Percentiles rank a stretch among this genome's conserved stretches.
Evolutionary conservation across 1,140 invertebrate species (phyloP).

Genomic region (Oscheius sp.): DNA sequence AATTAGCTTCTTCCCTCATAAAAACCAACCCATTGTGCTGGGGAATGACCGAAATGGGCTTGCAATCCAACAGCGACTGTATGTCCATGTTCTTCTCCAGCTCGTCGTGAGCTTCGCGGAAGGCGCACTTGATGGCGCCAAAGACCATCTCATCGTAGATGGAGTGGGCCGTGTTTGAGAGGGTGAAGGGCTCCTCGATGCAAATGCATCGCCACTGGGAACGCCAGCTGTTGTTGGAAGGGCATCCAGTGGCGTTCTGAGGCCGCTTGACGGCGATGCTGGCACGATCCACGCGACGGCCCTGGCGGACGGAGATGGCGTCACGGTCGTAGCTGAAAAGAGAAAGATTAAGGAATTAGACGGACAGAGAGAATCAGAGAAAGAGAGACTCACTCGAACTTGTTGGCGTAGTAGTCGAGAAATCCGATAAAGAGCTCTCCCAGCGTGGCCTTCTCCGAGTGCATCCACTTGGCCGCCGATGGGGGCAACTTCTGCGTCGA

Average conservation of each 20-base stretch:
- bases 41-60: conserved; percentile 5
- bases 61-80: conserved; percentile 1
- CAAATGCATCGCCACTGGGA: conserved; percentile 2
- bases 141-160: conserved; percentile 84
- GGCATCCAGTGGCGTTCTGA: background rate
- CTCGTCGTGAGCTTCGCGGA: conserved; percentile 62
- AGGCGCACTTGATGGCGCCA: conserved; percentile 74
- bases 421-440: conserved; percentile 84
- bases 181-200: conserved; percentile 79
- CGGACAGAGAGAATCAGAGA: background rate
- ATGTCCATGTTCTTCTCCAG: conserved; percentile 18
- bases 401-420: conserved; percentile 78
- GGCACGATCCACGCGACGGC: conserved; percentile 71
- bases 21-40: background rate
- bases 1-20: too few species aligned
- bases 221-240: background rate
- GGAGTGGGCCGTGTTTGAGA: conserved; percentile 88
- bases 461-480: conserved; percentile 68
- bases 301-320: conserved; percentile 82
- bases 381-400: conserved; percentile 64
- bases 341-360: background rate
- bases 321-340: conserved; percentile 70
- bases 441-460: conserved; percentile 72
- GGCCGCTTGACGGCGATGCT: conserved; percentile 48
- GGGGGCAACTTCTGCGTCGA: conserved; percentile 61